A percentile compares a stretch with the other conserved stretches of the same genome.
These are phyloP conservation scores for Drosophila sturtevanti DNA, from an alignment of 1,140 invertebrate genomes.

Conservation along the genomic window DNA sequence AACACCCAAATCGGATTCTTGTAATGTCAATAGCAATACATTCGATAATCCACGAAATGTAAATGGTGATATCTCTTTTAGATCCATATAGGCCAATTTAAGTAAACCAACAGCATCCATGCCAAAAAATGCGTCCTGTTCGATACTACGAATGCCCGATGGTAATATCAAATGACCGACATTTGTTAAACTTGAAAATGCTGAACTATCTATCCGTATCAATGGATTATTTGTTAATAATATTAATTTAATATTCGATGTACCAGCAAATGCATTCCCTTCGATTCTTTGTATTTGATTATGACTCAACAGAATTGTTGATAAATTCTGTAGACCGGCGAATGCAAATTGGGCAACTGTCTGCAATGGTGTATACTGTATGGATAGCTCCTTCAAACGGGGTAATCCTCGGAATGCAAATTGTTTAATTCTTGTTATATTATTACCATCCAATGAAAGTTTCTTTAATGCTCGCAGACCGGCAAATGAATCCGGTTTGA, in stretches of 20 bases:
- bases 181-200: constrained; percentile 91
- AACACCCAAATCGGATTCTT: constrained; percentile 91
- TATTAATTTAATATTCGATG: constrained; percentile 90
- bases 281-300: constrained; percentile 91
- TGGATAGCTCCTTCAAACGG: constrained; percentile 89
- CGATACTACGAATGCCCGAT: constrained; percentile 89
- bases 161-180: constrained; percentile 90
- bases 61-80: constrained; percentile 86
- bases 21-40: constrained; percentile 88
- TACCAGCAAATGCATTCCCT: constrained; percentile 91
- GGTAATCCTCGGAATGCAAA: constrained; percentile 92
- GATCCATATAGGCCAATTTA: constrained; percentile 91
- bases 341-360: constrained; percentile 91
- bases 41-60: constrained; percentile 90
- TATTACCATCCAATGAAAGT: constrained; percentile 90
- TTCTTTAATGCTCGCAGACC: constrained; percentile 88
- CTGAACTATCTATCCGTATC: constrained; percentile 88
- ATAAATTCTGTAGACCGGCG: constrained; percentile 91
- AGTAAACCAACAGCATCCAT: constrained; percentile 89
- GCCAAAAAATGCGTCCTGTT: constrained; percentile 91
- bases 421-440: constrained; percentile 90
- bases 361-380: constrained; percentile 90
- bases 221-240: constrained; percentile 90
- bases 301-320: constrained; percentile 88
- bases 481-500: constrained; percentile 90